Evolutionary conservation across 2,113 vertebrate genomes (phyloP), one percentile per base, ranked within the genome.

Genomic region (Crotalus viridis): DNA sequence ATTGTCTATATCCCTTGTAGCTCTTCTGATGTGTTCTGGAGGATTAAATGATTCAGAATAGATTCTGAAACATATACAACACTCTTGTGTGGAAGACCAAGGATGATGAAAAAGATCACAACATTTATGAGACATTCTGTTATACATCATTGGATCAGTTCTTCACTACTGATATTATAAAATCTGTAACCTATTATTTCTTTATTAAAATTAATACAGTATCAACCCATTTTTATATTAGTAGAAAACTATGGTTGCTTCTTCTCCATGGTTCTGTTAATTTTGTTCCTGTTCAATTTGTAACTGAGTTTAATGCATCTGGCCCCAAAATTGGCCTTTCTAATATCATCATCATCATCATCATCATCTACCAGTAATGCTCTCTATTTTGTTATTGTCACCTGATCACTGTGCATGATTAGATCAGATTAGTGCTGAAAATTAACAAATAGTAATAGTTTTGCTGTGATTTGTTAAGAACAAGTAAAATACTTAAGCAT

Each of bases 401-500:
- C 19, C 3, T 1, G 26, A 87, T 46, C 24, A 15, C 87, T 86
- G 3, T 33, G 19, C 54, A 6, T 0, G 26, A 59, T 89, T 22
- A 57, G 92, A 6, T 43, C 74, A 59, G 39, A 39, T 17, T 21
- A 88, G 54, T 74, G 46, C 3, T 51, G 91, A 93, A 94, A 7
- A 89, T 46, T 89, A 89, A 51, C 10, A 92, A 10, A 22, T 90
- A 87, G 21, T 89, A 0, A 21, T 7, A 74, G 64, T 1, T 43
- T 57, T 85, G 3, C 59, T 74, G 52, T 1, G 43, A 56, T 61
- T 10, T 57, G 15, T 21, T 54, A 91, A 89, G 26, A 52, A 94
- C 51, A 92, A 61, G 26, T 89, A 51, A 93, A 93, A 93, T 43
- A 85, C 89, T 13, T 28, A 87, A 88, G 28, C 10, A 10, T 33